Base-by-base conservation (phyloP, 2,797 vertebrate genomes). In the Danionella dracula region DNA sequence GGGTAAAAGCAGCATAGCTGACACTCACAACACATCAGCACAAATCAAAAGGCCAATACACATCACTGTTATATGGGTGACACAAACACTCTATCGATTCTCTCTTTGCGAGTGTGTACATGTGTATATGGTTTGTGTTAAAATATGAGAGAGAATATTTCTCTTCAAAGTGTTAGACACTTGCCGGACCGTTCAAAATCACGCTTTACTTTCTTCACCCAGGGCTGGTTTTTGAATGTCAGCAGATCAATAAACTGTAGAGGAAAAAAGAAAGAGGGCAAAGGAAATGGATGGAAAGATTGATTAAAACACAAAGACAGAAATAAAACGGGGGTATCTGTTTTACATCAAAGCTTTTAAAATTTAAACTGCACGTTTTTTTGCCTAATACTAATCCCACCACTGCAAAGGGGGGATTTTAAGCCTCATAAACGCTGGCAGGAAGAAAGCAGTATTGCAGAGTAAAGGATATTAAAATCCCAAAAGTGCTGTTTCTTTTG, bases 401-500 rank as follows among this genome's bases (percentile, higher is more conserved):
- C 37, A 17, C 48, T 38, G 54, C 57, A 57, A 61, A 61, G 38
- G 4, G 38, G 11, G 17, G 59, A 34, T 16, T 55, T 49, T 70
- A 49, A 72, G 42, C 61, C 29, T 65, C 60, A 66, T 44, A 65
- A 78, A 32, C 23, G 59, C 54, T 61, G 60, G 69, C 63, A 66
- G 70, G 53, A 65, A 75, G 62, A 71, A 64, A 68, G 58, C 60
- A 57, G 70, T 40, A 62, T 45, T 75, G 76, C 73, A 59, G 67
- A 65, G 67, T 65, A 65, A 66, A 75, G 70, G 55, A 65, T 71
- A 70, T 68, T 75, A 53, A 73, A 78, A 75, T 75, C 76, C 76
- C 76, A 68, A 57, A 73, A 73, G 76, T 71, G 70, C 64, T 55
- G 61, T 77, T 75, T 70, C 76, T 78, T 78, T 75, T 78, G 76